phyloP scores from a whole-genome alignment of 2,797 vertebrate species.

The Pygocentrus nattereri region DNA sequence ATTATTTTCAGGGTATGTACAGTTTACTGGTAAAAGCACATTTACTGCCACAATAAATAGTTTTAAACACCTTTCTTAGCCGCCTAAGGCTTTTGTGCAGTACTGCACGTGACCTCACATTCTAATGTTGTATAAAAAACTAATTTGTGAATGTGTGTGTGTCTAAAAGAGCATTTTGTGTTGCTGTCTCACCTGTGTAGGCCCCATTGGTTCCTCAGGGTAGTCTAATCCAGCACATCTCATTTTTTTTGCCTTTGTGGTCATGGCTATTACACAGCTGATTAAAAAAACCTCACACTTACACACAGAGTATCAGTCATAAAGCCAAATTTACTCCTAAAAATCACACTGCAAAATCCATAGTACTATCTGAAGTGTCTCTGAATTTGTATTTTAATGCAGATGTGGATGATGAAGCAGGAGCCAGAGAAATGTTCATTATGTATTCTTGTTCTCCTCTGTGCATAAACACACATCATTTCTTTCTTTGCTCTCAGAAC shows the following conservation, averaged over 20 bases:
- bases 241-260: conserved; percentile 73
- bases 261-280: conserved; percentile 64
- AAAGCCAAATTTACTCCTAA: conserved; percentile 12
- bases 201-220: conserved; percentile 71
- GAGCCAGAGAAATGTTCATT: conserved; percentile 67
- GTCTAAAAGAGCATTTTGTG: conserved; percentile 57
- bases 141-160: not conserved
- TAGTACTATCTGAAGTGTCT: conserved; percentile 72
- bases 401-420: conserved; percentile 73
- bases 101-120: not conserved
- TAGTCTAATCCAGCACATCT: conserved; percentile 69
- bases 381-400: conserved; percentile 71
- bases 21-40: too few relatives aligned
- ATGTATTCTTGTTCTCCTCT: conserved; percentile 77
- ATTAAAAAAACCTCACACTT: conserved; percentile 45
- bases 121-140: not conserved
- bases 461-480: conserved; percentile 73
- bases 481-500: conserved; percentile 54
- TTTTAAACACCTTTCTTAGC: too few relatives aligned
- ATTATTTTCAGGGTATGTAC: too few relatives aligned
- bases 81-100: too few relatives aligned
- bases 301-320: conserved; percentile 11
- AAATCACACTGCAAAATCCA: conserved; percentile 31
- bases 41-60: too few relatives aligned
- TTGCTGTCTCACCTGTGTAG: conserved; percentile 66